Evolutionary conservation across 2,797 vertebrate genomes (phyloP).

Genomic region (Momotus momota): DNA sequence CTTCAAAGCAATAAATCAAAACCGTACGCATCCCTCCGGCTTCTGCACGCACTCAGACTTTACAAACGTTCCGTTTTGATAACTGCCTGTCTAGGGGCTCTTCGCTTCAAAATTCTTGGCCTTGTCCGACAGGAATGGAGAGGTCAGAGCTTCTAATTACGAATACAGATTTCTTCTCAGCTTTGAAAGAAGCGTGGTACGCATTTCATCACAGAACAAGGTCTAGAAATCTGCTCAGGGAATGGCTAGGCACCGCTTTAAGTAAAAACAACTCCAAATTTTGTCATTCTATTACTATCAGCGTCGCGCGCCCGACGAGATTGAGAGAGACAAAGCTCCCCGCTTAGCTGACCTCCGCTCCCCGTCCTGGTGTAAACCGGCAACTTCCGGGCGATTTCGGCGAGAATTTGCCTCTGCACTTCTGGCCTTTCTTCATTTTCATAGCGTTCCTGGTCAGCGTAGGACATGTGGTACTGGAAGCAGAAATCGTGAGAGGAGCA

Average conservation of each 20-base stretch:
- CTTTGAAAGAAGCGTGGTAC: neutral
- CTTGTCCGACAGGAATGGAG: neutral
- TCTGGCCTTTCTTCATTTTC: conserved; percentile 94
- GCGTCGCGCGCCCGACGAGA: accelerated
- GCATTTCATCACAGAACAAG: neutral
- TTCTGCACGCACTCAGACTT: neutral
- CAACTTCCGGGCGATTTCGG: conserved; percentile 90
- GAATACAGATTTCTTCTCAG: neutral
- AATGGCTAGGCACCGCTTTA: neutral
- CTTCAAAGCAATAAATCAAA: neutral
- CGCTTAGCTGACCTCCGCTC: conserved; percentile 86
- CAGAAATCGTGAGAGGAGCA: neutral
- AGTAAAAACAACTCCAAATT: neutral
- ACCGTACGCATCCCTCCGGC: accelerated
- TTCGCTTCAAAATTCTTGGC: neutral
- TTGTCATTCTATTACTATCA: neutral
- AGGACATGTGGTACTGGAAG: conserved; percentile 92
- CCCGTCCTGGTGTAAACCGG: conserved; percentile 92
- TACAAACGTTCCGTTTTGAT: neutral
- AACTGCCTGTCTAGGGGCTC: neutral
- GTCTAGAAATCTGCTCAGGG: neutral
- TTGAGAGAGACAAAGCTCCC: neutral
- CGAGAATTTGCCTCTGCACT: conserved; percentile 92
- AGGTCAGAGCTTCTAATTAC: neutral
- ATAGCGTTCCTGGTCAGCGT: conserved; percentile 92